Base-by-base conservation (phyloP, 2,113 vertebrate genomes). In the Erythrocercus mccallii region DNA sequence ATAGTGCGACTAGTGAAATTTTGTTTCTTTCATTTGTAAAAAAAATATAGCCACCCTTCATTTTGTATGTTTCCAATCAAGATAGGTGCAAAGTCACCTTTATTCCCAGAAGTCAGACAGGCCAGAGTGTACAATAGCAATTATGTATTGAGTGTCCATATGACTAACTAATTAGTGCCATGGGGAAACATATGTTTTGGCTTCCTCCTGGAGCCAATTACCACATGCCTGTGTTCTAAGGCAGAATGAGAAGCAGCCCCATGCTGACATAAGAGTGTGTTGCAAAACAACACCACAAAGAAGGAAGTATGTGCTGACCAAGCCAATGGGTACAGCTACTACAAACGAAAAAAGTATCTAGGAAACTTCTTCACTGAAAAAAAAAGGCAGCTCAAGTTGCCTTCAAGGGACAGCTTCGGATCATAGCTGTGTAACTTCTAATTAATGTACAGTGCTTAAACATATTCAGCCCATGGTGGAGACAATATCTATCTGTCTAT, bases 201-300 rank as follows among this genome's bases (percentile, higher is more conserved):
- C 61, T 94, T 58, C 73, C 93, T 96, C 81, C 76, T 94, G 79
- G 58, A 89, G 65, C 86, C 54, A 96, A 33, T 96, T 96, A 91
- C 81, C 83, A 90, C 88, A 69, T 92, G 57, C 50, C 31, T 70
- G 58, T 71, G 80, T 90, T 93, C 74, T 68, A 70, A 77, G 51
- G 66, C 79, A 92, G 77, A 82, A 84, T 87, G 84, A 79, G 79
- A 92, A 90, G 64, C 4, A 20, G 21, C 65, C 61, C n/a, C 64
- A 62, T 86, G 86, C 60, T 94, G 81, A 86, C 78, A 68, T 6
- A 83, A 48, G 25, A 79, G 62, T 58, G 51, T 71, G 57, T 86
- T 91, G 61, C 79, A 68, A 81, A 88, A 81, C 38, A 83, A 48
- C 37, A 42, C 11, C 16, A 76, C 23, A 65, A 93, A 78, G 68